These are phyloP conservation scores for Anticlea derivata DNA, from an alignment of 2,888 invertebrate genomes.

Conservation along the genomic window DNA sequence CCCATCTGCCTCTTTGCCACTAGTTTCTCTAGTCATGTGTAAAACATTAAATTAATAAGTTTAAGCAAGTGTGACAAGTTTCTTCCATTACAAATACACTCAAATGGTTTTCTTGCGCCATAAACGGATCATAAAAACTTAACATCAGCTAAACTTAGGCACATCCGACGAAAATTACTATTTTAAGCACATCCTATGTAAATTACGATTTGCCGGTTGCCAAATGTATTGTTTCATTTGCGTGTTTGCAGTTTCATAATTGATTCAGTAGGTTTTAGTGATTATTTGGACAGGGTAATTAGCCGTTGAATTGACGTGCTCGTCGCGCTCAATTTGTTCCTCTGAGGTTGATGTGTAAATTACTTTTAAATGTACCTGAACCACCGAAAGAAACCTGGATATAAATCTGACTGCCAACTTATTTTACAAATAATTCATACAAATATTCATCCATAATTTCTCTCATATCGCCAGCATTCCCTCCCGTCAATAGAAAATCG, in stretches of 20 bases:
- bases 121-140: constrained; percentile 16
- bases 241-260: constrained; percentile 14
- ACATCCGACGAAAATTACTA: constrained; percentile 15
- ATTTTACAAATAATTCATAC: no score
- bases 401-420: no score
- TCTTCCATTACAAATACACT: constrained; percentile 2
- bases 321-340: constrained; percentile 23
- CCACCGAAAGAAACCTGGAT: no score
- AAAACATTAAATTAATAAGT: constrained; percentile 2
- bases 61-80: constrained; percentile 5
- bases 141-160: constrained; percentile 5
- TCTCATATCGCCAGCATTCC: neutral
- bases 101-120: constrained; percentile 16
- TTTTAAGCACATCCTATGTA: constrained; percentile 8
- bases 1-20: neutral
- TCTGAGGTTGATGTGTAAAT: constrained; percentile 12
- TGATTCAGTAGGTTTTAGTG: constrained; percentile 2
- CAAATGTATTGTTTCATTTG: constrained; percentile 9
- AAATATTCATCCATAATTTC: neutral
- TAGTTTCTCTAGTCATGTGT: neutral
- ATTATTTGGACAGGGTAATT: constrained; percentile 16
- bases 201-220: constrained; percentile 18
- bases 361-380: neutral
- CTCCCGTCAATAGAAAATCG: neutral
- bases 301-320: constrained; percentile 24